phyloP scores from a whole-genome alignment of 1,140 invertebrate species.

The Aleiodes sp. region DNA sequence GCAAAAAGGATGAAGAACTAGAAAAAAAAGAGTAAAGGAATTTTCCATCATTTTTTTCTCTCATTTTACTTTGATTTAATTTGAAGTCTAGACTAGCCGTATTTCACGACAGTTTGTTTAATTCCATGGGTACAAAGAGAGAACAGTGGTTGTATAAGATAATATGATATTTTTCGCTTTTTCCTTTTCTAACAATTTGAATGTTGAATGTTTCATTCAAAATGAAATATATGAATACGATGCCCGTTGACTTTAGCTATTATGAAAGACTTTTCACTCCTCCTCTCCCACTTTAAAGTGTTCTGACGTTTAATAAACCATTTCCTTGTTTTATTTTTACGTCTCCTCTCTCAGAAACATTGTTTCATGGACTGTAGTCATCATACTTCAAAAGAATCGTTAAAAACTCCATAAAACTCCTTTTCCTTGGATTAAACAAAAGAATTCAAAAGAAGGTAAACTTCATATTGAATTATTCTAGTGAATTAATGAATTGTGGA shows the following conservation, averaged over 20 bases:
- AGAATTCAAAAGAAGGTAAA: too few relatives aligned
- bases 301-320: constrained; percentile 6
- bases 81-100: background rate
- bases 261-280: background rate
- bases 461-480: too few relatives aligned
- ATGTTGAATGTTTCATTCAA: background rate
- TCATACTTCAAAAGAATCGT: too few relatives aligned
- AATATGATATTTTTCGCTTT: background rate
- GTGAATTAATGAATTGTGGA: too few relatives aligned
- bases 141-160: background rate
- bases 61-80: background rate
- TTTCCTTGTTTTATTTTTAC: background rate
- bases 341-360: background rate
- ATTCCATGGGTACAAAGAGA: too few relatives aligned
- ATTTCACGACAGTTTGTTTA: constrained; percentile 1
- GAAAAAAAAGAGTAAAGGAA: background rate
- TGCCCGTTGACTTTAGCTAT: too few relatives aligned
- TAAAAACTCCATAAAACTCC: too few relatives aligned
- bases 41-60: background rate
- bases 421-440: too few relatives aligned
- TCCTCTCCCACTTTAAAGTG: too few relatives aligned
- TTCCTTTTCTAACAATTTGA: background rate
- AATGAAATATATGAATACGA: background rate
- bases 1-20: background rate
- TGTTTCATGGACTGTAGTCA: too few relatives aligned